A percentile compares a stretch with the other conserved stretches of the same genome.
Conservation (phyloP, 2,113 vertebrate genomes). For the Alaudala cheleensis region DNA sequence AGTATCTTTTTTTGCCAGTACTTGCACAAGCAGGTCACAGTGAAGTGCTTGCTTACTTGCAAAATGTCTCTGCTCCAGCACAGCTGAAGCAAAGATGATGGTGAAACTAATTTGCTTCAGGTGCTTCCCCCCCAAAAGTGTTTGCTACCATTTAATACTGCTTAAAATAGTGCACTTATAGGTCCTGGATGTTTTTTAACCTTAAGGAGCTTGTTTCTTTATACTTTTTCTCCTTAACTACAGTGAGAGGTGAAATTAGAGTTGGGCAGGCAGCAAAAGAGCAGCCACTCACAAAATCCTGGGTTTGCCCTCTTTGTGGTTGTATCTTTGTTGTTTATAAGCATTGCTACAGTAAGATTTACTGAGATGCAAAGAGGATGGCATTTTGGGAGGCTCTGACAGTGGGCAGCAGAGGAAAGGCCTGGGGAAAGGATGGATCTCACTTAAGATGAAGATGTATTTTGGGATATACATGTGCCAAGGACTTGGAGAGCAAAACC, state of each 20-base stretch:
- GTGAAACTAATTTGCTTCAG: not conserved
- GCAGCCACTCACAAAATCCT: not conserved
- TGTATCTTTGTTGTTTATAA: not conserved
- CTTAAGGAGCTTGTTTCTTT: not conserved
- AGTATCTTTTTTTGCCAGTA: not conserved
- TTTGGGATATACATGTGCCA: rapidly evolving
- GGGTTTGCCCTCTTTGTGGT: not conserved
- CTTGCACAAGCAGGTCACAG: not conserved
- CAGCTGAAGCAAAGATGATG: not conserved
- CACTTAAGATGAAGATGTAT: not conserved
- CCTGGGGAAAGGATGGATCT: not conserved
- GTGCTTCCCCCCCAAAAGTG: not conserved
- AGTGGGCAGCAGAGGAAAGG: not conserved
- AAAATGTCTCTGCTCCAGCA: not conserved
- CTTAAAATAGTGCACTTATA: not conserved
- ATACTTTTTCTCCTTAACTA: not conserved
- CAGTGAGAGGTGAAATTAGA: not conserved
- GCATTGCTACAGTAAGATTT: not conserved
- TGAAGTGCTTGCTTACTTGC: not conserved
- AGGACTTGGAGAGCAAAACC: not conserved
- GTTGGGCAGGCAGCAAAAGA: not conserved
- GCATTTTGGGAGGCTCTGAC: not conserved
- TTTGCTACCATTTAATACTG: not conserved
- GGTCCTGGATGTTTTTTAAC: not conserved
- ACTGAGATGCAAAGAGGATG: not conserved